Conservation (phyloP, 2,113 vertebrate species). For the Himantopus leucocephalus region DNA sequence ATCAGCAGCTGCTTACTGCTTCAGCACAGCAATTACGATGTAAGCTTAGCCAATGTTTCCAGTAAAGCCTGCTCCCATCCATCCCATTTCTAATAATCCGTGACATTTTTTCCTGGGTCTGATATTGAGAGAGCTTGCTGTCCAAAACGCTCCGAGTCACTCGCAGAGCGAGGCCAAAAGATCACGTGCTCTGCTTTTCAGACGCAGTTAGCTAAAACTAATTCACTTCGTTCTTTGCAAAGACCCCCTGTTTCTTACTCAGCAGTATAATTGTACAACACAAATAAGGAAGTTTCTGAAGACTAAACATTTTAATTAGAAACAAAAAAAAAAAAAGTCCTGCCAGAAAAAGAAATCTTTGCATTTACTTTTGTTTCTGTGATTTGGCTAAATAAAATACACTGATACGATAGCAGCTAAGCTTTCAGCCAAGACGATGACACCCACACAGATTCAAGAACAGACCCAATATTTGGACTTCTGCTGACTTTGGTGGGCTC, state of each 20-base stretch:
- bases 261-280: neutral
- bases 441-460: neutral
- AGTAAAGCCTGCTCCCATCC: conserved; percentile 42
- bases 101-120: conserved; percentile 48
- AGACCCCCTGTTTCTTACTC: conserved; percentile 40
- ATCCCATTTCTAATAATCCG: conserved; percentile 45
- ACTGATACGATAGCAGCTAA: neutral
- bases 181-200: conserved; percentile 46
- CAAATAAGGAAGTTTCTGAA: conserved; percentile 20
- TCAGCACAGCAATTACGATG: neutral
- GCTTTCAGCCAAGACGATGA: neutral
- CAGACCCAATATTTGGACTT: neutral
- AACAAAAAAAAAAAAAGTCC: neutral
- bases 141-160: conserved; percentile 11
- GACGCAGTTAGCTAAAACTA: conserved; percentile 51
- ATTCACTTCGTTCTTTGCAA: conserved; percentile 5
- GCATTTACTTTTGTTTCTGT: neutral
- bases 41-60: conserved; percentile 51
- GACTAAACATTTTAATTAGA: conserved; percentile 29
- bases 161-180: conserved; percentile 1
- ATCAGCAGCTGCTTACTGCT: conserved; percentile 65
- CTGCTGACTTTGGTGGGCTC: neutral
- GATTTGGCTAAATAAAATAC: neutral
- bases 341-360: neutral
- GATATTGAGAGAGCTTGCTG: conserved; percentile 7